These are phyloP conservation scores for Oxytorus armatus DNA, from an alignment of 2,888 invertebrate genomes.

Conservation along the genomic window DNA sequence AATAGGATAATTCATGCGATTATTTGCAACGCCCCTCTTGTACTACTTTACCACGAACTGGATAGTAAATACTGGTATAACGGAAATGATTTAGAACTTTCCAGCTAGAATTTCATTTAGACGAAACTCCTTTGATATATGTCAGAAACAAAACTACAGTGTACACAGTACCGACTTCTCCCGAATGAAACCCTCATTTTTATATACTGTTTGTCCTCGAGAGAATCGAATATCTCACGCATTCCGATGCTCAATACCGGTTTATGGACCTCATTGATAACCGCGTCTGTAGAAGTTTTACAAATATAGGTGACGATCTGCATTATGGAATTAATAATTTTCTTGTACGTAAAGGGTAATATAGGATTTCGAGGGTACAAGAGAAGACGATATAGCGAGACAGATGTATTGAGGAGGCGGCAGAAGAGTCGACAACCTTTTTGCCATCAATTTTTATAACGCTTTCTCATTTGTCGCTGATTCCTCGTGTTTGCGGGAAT, in stretches of 20 bases:
- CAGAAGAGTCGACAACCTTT: neutral
- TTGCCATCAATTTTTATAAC: slow-evolving; percentile 31
- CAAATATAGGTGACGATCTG: neutral
- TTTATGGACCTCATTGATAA: neutral
- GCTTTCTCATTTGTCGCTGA: neutral
- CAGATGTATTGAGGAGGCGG: neutral
- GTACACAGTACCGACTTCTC: neutral
- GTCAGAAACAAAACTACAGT: neutral
- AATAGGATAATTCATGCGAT: neutral
- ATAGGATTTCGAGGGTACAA: neutral
- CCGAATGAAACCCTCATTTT: neutral
- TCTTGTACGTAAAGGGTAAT: neutral
- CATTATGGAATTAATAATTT: neutral
- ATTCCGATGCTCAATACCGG: too few relatives aligned
- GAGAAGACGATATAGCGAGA: neutral
- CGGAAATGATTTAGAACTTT: slow-evolving; percentile 25
- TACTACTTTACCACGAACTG: slow-evolving; percentile 46
- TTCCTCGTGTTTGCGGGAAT: neutral
- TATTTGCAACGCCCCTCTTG: slow-evolving; percentile 20
- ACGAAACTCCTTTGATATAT: neutral
- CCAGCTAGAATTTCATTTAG: neutral
- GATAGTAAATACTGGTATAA: slow-evolving; percentile 22
- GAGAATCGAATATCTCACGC: neutral
- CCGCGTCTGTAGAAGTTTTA: neutral
- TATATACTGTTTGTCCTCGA: neutral